Evolutionary conservation across 2,888 invertebrate genomes (phyloP), one percentile per base, ranked within the genome.

Genomic region (Carpatolechia fugitivella): DNA sequence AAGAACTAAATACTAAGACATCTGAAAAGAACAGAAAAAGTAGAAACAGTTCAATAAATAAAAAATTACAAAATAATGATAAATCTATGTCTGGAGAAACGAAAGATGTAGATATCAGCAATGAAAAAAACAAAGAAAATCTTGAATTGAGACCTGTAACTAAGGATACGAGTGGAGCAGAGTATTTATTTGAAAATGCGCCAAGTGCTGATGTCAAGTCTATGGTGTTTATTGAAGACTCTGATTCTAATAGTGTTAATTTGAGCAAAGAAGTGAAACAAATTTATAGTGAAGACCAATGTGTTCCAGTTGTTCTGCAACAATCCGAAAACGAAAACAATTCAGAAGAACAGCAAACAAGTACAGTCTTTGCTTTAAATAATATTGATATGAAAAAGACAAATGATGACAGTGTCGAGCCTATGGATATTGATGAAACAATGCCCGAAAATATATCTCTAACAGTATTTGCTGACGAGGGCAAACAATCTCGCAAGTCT

Each of bases 391-490:
- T 56, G 30, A 54, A 46, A 33, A n/a, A 14, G n/a, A 38, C 54
- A 13, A 44, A 13, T 41, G 72, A 78, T 63, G 63, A 74, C 29
- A 75, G 72, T 56, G 80, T 76, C 63, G 89, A 90, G 69, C 87
- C 89, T 20, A 90, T 90, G 89, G 90, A 90, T 69, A 72, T 90
- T 65, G 90, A 90, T 70, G 85, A 82, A 72, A 82, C 85, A 10
- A 74, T 90, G 54, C 81, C 84, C 46, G 76, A 72, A 58, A 79
- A 75, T 69, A 54, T 77, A 31, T 69, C 79, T 10, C 58, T 80
- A 29, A 57, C 68, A 36, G 69, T 68, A 53, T 69, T 62, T 54
- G 64, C 66, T 20, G 60, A 68, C 8, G 65, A 44, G 33, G 36
- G 51, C 5, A 20, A 55, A 31, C 3, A 18, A n/a, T 38, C 48